phyloP scores from a whole-genome alignment of 1,140 invertebrate species.

The Telenomus remus region DNA sequence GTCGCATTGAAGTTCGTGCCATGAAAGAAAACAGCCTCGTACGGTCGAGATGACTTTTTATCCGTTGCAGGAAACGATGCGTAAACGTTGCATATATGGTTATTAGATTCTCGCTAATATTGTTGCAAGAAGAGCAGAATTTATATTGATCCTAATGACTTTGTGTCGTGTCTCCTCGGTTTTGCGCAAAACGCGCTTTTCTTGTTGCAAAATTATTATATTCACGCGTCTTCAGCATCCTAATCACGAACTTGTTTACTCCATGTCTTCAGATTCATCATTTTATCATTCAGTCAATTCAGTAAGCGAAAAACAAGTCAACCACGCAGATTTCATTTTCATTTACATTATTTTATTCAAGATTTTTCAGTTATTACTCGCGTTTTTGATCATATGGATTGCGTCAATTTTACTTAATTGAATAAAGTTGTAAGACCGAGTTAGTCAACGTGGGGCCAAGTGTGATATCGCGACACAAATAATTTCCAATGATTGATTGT shows the following conservation, averaged over 20 bases:
- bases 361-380: too few species aligned
- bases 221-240: constrained; percentile 17
- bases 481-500: constrained; percentile 21
- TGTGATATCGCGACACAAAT: constrained; percentile 13
- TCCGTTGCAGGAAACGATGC: constrained; percentile 50
- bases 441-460: too few species aligned
- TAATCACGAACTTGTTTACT: constrained; percentile 13
- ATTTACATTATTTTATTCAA: too few species aligned
- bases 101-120: constrained; percentile 55
- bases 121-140: constrained; percentile 47
- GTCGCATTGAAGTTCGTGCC: constrained; percentile 56
- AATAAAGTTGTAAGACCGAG: too few species aligned
- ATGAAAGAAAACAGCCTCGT: constrained; percentile 49
- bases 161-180: constrained; percentile 25
- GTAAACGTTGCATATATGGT: constrained; percentile 46
- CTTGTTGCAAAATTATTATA: constrained; percentile 15
- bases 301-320: too few species aligned
- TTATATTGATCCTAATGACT: constrained; percentile 49
- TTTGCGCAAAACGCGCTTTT: constrained; percentile 30
- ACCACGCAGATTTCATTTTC: too few species aligned
- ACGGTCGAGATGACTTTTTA: constrained; percentile 45
- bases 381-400: neutral
- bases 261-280: constrained; percentile 4
- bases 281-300: too few species aligned
- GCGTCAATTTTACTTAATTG: too few species aligned